Percentiles rank a stretch among this genome's conserved stretches.
These are phyloP conservation scores for Platanista minor DNA, from an alignment of 2,113 vertebrate genomes.

Conservation along the genomic window DNA sequence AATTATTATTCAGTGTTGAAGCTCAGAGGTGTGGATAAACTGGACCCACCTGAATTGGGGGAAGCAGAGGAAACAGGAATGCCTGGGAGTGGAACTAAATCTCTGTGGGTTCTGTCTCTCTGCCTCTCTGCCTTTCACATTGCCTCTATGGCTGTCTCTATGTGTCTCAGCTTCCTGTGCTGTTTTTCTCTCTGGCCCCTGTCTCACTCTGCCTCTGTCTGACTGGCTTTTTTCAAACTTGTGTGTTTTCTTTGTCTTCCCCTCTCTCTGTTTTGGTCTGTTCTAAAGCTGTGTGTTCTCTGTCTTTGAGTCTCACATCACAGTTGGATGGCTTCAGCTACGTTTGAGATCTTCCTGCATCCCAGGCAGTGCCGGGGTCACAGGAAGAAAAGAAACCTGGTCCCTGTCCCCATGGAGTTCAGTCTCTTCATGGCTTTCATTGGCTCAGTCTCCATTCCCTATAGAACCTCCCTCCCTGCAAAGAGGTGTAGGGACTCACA, in stretches of 20 bases:
- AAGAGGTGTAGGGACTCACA: not conserved
- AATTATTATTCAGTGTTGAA: not conserved
- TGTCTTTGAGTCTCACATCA: not conserved
- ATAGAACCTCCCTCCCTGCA: fast-evolving
- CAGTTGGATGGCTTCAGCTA: not conserved
- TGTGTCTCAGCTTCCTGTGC: not conserved
- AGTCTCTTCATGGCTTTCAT: fast-evolving
- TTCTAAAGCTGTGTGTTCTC: not conserved
- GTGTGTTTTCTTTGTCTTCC: not conserved
- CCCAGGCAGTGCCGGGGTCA: not conserved
- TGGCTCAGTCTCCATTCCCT: not conserved
- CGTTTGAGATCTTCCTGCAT: fast-evolving
- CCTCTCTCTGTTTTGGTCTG: not conserved
- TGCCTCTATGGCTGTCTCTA: fast-evolving
- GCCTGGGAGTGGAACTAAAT: fast-evolving
- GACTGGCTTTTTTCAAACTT: not conserved
- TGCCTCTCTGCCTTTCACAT: fast-evolving
- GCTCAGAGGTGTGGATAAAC: not conserved
- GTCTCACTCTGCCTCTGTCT: not conserved
- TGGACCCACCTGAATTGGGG: fast-evolving
- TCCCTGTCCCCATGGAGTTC: fast-evolving
- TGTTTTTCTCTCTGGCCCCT: too few species aligned
- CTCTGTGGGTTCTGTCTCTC: fast-evolving
- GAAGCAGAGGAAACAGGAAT: fast-evolving
- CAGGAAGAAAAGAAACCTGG: not conserved